phyloP scores from a whole-genome alignment of 2,797 vertebrate species.

The Lateolabrax maculatus region DNA sequence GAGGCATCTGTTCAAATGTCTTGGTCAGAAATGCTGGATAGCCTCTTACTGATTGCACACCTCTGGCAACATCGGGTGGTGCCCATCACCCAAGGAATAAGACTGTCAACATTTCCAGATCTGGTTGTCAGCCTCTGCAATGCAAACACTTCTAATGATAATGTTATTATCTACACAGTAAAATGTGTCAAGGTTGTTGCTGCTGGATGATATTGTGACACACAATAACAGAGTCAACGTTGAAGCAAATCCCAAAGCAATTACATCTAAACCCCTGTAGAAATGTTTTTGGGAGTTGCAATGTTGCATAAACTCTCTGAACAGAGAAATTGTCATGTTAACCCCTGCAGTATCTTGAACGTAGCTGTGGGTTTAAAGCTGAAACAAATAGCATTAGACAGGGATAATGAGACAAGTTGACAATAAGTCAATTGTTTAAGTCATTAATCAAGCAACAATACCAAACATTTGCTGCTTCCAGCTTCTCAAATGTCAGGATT shows the following conservation, averaged over 20 bases:
- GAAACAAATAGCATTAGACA: neutral
- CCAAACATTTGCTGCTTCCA: too few relatives aligned
- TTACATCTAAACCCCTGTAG: neutral
- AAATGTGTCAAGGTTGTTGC: neutral
- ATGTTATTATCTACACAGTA: neutral
- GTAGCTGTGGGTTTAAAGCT: neutral
- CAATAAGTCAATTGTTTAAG: neutral
- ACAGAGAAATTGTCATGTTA: neutral
- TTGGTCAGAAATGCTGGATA: constrained; percentile 1
- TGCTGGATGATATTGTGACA: neutral
- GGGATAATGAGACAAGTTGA: neutral
- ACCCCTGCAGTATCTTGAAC: neutral
- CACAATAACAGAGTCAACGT: neutral
- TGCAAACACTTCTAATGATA: neutral
- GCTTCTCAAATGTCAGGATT: neutral
- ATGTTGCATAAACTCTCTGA: neutral
- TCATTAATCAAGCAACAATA: too few relatives aligned
- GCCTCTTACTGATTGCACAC: neutral
- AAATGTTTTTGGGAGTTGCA: neutral
- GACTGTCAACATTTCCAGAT: constrained; percentile 16
- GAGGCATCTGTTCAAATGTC: neutral
- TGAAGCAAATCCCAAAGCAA: neutral
- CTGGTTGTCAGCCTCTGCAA: neutral
- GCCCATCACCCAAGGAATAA: neutral
- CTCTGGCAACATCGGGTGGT: neutral